Evolutionary conservation across 1,140 invertebrate species (phyloP).

Genomic region (Nebria ingens): DNA sequence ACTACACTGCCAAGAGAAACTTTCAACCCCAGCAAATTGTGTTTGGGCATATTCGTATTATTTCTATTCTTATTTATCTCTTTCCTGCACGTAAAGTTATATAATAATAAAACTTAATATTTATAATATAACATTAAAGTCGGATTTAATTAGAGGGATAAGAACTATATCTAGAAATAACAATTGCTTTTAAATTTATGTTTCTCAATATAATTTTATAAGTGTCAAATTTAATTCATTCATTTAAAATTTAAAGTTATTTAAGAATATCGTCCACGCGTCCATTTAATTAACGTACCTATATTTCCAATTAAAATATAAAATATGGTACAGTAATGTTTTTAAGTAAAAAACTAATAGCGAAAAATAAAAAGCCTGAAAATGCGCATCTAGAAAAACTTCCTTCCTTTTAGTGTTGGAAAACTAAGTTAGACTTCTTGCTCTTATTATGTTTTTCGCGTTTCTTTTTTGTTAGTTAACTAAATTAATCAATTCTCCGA

Average conservation of each 20-base stretch:
- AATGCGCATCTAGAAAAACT: neutral
- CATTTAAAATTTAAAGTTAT: neutral
- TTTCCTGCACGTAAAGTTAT: no score
- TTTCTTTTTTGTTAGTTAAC: neutral
- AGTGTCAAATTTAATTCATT: neutral
- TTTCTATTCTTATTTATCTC: no score
- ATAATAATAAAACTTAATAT: no score
- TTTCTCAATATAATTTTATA: no score
- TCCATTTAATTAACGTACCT: neutral
- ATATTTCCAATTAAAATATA: neutral
- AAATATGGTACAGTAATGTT: neutral
- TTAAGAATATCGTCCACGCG: no score
- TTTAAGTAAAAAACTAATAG: neutral
- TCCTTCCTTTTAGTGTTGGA: neutral
- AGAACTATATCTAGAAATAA: no score
- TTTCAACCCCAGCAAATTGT: no score
- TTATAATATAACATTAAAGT: no score
- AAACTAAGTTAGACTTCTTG: slow-evolving; percentile 8
- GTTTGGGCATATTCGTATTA: no score
- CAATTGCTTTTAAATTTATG: no score
- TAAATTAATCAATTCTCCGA: slow-evolving; percentile 6
- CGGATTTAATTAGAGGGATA: no score
- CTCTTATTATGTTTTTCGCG: slow-evolving; percentile 1
- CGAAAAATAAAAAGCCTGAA: neutral
- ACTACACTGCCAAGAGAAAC: no score